phyloP scores from a whole-genome alignment of 2,797 vertebrate species.

The Crocidura indochinensis region DNA sequence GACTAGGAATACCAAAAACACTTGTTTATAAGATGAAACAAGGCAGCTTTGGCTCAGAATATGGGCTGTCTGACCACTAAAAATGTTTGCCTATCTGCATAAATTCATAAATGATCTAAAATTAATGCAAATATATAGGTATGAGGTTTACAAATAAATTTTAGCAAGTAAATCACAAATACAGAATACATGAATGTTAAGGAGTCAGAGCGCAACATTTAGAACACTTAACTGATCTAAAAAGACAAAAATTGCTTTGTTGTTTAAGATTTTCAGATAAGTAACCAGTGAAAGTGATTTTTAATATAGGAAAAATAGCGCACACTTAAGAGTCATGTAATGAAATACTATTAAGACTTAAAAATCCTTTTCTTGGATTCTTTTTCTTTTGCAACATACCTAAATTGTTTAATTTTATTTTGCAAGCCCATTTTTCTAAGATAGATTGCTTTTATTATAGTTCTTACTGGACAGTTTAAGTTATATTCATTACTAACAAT shows the following conservation, averaged over 20 bases:
- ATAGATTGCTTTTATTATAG: not conserved
- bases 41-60: not conserved
- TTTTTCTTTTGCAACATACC: slow-evolving; percentile 63
- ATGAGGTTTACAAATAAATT: slow-evolving; percentile 14
- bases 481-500: slow-evolving; percentile 45
- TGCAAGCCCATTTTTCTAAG: slow-evolving; percentile 63
- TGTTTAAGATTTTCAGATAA: slow-evolving; percentile 2
- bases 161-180: slow-evolving; percentile 50
- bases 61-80: not conserved
- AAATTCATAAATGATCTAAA: not conserved
- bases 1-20: not conserved
- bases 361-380: slow-evolving; percentile 22
- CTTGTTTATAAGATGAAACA: not conserved
- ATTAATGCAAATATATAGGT: not conserved
- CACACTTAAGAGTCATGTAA: slow-evolving; percentile 30
- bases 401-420: slow-evolving; percentile 21
- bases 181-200: slow-evolving; percentile 2
- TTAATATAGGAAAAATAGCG: slow-evolving; percentile 28
- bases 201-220: slow-evolving; percentile 14
- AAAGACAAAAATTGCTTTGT: slow-evolving; percentile 43
- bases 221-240: slow-evolving; percentile 54
- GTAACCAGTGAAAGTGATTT: slow-evolving; percentile 53
- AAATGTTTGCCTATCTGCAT: not conserved
- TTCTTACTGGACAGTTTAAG: slow-evolving; percentile 2
- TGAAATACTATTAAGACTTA: slow-evolving; percentile 54